These are phyloP conservation scores for Meloidogyne floridensis DNA, from an alignment of 1,140 invertebrate species.

Conservation along the genomic window DNA sequence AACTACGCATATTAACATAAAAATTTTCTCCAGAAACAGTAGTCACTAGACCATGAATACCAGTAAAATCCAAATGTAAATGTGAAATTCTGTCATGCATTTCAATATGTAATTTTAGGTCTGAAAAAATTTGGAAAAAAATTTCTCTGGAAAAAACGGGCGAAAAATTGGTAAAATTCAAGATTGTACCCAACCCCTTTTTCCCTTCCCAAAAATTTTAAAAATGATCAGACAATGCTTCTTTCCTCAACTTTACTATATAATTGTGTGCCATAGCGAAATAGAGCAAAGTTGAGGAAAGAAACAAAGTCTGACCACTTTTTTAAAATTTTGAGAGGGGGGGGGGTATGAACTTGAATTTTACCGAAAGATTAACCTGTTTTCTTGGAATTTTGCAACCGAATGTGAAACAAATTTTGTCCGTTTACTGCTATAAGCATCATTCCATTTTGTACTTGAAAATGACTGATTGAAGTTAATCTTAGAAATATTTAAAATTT, in stretches of 20 bases:
- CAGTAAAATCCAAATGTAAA: constrained; percentile 39
- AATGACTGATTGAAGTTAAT: constrained; percentile 33
- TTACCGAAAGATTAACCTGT: constrained; percentile 20
- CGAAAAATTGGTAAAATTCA: no score
- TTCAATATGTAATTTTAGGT: constrained; percentile 34
- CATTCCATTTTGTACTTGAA: constrained; percentile 44
- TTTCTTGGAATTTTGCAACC: constrained; percentile 35
- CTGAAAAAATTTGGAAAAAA: background rate
- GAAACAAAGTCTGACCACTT: no score
- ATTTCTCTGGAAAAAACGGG: no score
- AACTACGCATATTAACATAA: constrained; percentile 41
- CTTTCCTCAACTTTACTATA: no score
- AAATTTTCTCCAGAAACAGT: constrained; percentile 45
- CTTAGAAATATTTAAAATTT: background rate
- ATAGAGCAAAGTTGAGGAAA: no score
- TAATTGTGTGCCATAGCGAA: no score
- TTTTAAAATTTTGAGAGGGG: no score
- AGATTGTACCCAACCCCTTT: no score
- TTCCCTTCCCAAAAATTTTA: no score
- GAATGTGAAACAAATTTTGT: constrained; percentile 42
- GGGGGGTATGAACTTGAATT: no score
- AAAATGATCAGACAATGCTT: no score
- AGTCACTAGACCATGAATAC: constrained; percentile 44
- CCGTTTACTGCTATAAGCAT: constrained; percentile 42
- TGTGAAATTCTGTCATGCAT: constrained; percentile 37